Evolutionary conservation across 1,140 invertebrate species (phyloP).

Genomic region (Brachionus plicatilis): DNA sequence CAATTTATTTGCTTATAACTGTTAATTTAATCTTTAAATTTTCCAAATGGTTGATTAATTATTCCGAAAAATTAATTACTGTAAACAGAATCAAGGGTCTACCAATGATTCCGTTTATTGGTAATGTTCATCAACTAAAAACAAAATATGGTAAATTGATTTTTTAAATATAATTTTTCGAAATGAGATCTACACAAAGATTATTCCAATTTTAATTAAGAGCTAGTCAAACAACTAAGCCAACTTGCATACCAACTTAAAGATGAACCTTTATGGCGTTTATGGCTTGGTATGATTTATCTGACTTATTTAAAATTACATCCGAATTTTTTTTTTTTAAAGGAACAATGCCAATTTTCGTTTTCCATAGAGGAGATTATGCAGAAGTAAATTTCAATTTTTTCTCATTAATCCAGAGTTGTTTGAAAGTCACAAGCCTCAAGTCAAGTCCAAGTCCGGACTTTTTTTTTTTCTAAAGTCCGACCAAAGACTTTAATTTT

Average conservation of each 20-base stretch:
- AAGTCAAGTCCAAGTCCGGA: too few relatives aligned
- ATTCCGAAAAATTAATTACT: not conserved
- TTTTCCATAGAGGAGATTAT: slow-evolving; percentile 3
- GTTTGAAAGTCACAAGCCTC: too few relatives aligned
- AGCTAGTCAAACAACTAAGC: not conserved
- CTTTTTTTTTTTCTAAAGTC: too few relatives aligned
- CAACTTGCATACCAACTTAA: not conserved
- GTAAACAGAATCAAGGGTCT: slow-evolving; percentile 28
- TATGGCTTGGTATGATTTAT: slow-evolving; percentile 1
- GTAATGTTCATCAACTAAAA: slow-evolving; percentile 28
- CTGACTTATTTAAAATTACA: too few relatives aligned
- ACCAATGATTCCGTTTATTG: slow-evolving; percentile 11
- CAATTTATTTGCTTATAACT: not conserved
- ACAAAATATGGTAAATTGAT: not conserved
- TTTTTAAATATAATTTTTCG: not conserved
- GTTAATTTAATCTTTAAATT: not conserved
- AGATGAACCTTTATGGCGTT: not conserved
- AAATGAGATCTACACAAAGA: too few relatives aligned
- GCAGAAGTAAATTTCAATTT: not conserved
- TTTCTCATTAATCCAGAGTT: too few relatives aligned
- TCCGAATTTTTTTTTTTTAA: not conserved
- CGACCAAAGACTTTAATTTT: too few relatives aligned
- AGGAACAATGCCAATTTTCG: slow-evolving; percentile 4
- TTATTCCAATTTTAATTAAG: not conserved
- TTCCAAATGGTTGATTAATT: slow-evolving; percentile 5